Evolutionary conservation across 1,140 invertebrate species (phyloP).

Genomic region (Pogonognathellus flavescens): DNA sequence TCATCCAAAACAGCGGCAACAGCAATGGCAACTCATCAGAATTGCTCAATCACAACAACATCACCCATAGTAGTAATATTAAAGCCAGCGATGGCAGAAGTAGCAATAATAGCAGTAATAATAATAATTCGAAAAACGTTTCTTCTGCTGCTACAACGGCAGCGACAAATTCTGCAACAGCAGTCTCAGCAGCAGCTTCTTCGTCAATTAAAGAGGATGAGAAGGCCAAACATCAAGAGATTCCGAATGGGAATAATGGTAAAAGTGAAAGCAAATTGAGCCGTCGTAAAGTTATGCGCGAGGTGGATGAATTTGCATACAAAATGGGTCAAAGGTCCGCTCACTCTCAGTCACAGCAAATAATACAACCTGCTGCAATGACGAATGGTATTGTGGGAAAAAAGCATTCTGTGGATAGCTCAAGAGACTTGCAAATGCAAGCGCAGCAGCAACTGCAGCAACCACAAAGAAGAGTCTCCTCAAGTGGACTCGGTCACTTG

Average conservation of each 20-base stretch:
- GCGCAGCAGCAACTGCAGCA: neutral
- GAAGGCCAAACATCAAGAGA: conserved; percentile 40
- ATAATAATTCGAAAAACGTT: too few relatives aligned
- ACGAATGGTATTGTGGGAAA: conserved; percentile 37
- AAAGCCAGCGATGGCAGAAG: neutral
- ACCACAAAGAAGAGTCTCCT: conserved; percentile 2
- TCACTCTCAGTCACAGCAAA: neutral
- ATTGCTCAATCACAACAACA: conserved; percentile 38
- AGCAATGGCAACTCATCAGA: conserved; percentile 58
- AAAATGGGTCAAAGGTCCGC: conserved; percentile 60
- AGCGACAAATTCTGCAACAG: neutral
- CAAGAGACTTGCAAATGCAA: neutral
- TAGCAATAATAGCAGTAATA: conserved; percentile 9
- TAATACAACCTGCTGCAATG: conserved; percentile 15
- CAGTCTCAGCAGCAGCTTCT: neutral
- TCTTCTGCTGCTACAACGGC: conserved; percentile 11
- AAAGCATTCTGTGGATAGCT: conserved; percentile 22
- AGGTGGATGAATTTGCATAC: conserved; percentile 53
- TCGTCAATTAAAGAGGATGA: conserved; percentile 46
- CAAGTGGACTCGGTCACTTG: neutral
- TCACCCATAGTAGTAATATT: conserved; percentile 30
- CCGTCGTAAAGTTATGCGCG: conserved; percentile 41
- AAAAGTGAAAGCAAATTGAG: conserved; percentile 49
- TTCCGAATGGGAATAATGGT: conserved; percentile 20
- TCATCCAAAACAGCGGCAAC: neutral